These are phyloP conservation scores for Empidonax alnorum DNA, from an alignment of 2,113 vertebrate genomes.

Conservation along the genomic window DNA sequence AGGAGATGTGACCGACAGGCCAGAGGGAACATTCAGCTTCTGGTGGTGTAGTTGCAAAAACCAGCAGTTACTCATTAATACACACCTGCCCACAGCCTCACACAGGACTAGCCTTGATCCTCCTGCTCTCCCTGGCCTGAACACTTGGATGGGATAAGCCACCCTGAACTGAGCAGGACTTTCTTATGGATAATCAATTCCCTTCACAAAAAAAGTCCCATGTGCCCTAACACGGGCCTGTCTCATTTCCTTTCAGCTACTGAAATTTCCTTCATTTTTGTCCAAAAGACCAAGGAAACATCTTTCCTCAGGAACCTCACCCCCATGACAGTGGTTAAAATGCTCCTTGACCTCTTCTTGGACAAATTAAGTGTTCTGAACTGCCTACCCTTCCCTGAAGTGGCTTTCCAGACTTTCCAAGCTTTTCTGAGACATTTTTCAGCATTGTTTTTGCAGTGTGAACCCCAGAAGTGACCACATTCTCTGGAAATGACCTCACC, in stretches of 20 bases:
- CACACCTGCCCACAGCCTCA: neutral
- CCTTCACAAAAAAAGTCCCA: neutral
- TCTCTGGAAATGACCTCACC: slow-evolving; percentile 18
- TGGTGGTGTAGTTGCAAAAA: slow-evolving; percentile 64
- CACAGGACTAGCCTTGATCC: neutral
- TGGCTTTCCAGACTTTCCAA: neutral
- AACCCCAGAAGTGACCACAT: neutral
- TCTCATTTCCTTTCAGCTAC: neutral
- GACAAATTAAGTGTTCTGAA: neutral
- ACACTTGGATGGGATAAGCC: neutral
- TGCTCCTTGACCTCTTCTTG: neutral
- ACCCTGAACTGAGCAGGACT: neutral
- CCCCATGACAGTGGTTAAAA: neutral
- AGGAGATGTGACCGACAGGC: slow-evolving; percentile 94
- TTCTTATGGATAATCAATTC: neutral
- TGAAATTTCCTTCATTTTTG: neutral
- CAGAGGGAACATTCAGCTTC: slow-evolving; percentile 95
- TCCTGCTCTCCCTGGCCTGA: neutral
- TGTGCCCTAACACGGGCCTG: neutral
- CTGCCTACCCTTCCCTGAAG: neutral
- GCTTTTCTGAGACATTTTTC: neutral
- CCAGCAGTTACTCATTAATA: neutral
- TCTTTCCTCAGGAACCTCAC: neutral
- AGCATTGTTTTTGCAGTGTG: neutral
- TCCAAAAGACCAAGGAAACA: neutral